Conservation (phyloP, 2,113 vertebrate species). For the Poeciliopsis occidentalis region DNA sequence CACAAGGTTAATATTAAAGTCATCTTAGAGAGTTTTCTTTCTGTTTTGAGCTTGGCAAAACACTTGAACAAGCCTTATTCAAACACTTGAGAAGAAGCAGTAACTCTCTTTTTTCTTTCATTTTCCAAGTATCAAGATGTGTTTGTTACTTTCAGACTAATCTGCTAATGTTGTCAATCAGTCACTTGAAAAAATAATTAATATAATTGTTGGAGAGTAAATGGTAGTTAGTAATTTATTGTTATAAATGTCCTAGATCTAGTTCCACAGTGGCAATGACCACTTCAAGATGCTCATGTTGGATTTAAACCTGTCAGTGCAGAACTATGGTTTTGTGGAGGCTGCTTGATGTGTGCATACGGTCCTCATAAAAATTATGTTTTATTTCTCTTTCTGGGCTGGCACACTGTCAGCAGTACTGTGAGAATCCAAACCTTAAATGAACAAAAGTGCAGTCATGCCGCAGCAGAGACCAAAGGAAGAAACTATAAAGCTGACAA, state of each 20-base stretch:
- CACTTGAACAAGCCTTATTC: not conserved
- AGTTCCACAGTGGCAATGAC: too few relatives aligned
- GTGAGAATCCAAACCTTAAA: not conserved
- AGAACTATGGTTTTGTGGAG: not conserved
- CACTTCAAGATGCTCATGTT: too few relatives aligned
- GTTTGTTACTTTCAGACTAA: too few relatives aligned
- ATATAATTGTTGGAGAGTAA: too few relatives aligned
- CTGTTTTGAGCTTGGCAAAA: not conserved
- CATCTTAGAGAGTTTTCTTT: not conserved
- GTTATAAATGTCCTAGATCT: too few relatives aligned
- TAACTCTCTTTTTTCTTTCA: too few relatives aligned
- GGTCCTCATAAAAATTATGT: not conserved
- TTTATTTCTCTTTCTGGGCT: not conserved
- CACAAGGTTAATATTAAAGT: not conserved
- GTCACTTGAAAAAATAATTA: too few relatives aligned
- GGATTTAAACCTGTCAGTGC: not conserved
- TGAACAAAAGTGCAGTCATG: too few relatives aligned
- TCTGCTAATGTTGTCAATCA: too few relatives aligned
- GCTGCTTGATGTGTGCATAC: not conserved
- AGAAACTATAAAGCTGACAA: not conserved
- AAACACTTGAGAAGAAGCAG: too few relatives aligned
- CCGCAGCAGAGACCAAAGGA: not conserved
- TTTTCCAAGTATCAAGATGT: too few relatives aligned
- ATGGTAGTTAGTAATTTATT: too few relatives aligned
- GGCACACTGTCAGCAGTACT: not conserved